Conservation (phyloP, 2,113 vertebrate species). For the Cochlearius cochlearius region DNA sequence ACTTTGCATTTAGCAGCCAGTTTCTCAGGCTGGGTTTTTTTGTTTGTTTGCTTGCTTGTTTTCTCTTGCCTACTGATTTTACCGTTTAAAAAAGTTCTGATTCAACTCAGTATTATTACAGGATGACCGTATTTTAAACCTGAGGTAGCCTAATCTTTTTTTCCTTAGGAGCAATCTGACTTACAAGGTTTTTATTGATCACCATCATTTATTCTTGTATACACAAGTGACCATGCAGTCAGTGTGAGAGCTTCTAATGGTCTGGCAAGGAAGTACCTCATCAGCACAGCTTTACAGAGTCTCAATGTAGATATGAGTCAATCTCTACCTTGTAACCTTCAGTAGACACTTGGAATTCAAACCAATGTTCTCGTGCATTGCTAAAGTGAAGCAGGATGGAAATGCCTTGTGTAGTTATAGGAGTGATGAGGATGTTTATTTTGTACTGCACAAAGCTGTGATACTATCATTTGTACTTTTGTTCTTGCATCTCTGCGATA, state of each 20-base stretch:
- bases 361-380: neutral
- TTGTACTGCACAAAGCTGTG: neutral
- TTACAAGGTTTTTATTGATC: neutral
- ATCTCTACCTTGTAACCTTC: neutral
- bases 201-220: neutral
- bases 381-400: neutral
- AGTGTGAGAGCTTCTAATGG: neutral
- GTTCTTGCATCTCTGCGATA: neutral
- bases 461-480: fast-evolving
- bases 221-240: neutral
- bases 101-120: neutral
- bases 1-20: neutral
- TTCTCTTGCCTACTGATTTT: neutral
- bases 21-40: neutral
- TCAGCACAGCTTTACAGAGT: neutral
- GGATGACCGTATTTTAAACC: neutral
- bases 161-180: neutral
- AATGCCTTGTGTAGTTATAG: neutral
- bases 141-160: neutral
- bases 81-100: neutral
- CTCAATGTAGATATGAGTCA: neutral
- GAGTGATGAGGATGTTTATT: neutral
- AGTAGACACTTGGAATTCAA: neutral
- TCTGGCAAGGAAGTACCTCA: neutral
- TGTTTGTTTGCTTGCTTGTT: neutral